Conservation (phyloP, 2,888 invertebrate genomes). For the Nomada ferruginata region DNA sequence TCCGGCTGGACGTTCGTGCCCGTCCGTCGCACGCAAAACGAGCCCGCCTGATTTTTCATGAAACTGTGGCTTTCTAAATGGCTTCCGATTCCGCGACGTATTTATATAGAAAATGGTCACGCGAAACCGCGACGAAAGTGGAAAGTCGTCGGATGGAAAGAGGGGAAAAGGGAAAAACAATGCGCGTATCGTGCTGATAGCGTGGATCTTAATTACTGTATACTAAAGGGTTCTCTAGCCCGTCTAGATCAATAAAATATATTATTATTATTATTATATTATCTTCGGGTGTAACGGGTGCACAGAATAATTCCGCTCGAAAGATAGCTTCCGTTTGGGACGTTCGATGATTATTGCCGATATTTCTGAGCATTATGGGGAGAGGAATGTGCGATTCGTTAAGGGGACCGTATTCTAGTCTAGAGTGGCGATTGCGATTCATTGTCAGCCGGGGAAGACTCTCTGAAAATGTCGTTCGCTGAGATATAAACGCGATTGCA, state of each 20-base stretch:
- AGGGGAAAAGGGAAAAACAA: background rate
- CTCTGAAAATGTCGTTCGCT: conserved; percentile 27
- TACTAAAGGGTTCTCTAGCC: no score
- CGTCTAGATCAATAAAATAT: no score
- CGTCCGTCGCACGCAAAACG: background rate
- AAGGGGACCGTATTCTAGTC: background rate
- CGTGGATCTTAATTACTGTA: no score
- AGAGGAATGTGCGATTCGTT: background rate
- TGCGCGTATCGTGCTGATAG: background rate
- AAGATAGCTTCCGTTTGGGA: background rate
- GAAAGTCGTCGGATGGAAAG: background rate
- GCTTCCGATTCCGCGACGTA: background rate
- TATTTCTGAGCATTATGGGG: background rate
- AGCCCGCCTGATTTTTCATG: background rate
- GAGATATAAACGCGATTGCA: conserved; percentile 31
- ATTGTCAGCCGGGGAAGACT: background rate
- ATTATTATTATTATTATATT: no score
- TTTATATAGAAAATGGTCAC: conserved; percentile 11
- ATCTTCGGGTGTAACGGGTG: background rate
- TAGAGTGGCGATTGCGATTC: background rate
- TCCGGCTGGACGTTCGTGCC: background rate
- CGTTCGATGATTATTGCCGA: background rate
- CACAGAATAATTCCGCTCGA: background rate
- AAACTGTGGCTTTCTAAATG: conserved; percentile 33
- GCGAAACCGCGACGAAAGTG: conserved; percentile 5